Conservation (phyloP, 2,113 vertebrate genomes). For the Brachypteracias leptosomus region DNA sequence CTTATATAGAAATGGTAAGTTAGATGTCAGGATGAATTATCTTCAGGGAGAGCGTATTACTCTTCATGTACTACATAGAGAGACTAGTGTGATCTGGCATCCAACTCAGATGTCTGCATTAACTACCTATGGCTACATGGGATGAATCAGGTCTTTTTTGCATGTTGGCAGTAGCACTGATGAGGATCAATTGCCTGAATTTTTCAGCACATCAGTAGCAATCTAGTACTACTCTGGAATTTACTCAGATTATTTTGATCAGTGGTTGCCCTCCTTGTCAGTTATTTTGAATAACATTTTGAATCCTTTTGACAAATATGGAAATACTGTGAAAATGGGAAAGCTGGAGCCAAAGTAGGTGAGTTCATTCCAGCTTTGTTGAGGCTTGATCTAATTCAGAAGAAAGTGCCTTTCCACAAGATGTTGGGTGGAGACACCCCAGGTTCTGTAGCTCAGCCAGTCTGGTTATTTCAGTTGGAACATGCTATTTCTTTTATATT, state of each 20-base stretch:
- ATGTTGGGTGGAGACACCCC: not conserved
- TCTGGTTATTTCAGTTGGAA: not conserved
- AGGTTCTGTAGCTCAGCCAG: not conserved
- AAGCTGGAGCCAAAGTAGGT: not conserved
- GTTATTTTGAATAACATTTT: not conserved
- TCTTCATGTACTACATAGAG: not conserved
- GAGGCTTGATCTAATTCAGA: not conserved
- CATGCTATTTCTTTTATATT: not conserved
- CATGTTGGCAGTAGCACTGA: not conserved
- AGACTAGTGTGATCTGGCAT: not conserved
- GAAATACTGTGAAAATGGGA: not conserved
- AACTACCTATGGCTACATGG: not conserved
- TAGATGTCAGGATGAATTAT: not conserved
- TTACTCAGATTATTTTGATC: not conserved
- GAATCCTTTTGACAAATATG: not conserved
- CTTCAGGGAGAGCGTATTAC: not conserved
- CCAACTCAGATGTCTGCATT: not conserved
- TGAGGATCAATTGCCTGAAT: not conserved
- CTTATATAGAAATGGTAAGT: not conserved
- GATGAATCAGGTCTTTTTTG: not conserved
- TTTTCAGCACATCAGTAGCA: not conserved
- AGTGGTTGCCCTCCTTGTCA: not conserved
- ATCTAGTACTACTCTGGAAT: not conserved
- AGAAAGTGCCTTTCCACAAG: not conserved
- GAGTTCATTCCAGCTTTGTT: constrained; percentile 9